phyloP scores from a whole-genome alignment of 2,113 vertebrate genomes.

The Grammomys surdaster region DNA sequence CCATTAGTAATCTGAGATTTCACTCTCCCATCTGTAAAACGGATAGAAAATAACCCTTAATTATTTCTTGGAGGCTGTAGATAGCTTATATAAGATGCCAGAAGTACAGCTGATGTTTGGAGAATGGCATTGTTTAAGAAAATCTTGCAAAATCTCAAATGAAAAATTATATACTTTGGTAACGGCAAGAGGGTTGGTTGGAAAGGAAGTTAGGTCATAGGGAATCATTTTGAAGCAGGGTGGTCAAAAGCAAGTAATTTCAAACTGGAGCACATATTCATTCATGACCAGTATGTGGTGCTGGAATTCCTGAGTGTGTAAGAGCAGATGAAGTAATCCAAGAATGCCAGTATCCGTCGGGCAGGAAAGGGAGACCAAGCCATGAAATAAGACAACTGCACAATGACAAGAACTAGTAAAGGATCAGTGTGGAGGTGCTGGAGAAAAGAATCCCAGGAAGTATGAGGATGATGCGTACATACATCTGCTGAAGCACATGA shows the following conservation, averaged over 20 bases:
- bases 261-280: not conserved
- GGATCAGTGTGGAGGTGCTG: not conserved
- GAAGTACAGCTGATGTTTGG: not conserved
- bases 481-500: not conserved
- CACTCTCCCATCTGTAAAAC: slow-evolving; percentile 13
- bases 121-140: not conserved
- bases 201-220: not conserved
- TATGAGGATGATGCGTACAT: not conserved
- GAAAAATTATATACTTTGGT: not conserved
- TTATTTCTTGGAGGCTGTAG: slow-evolving; percentile 21
- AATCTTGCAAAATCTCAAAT: not conserved
- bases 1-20: slow-evolving; percentile 16
- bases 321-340: not conserved
- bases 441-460: not conserved
- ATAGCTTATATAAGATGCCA: not conserved
- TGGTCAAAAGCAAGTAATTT: not conserved
- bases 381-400: not conserved
- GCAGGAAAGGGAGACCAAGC: not conserved
- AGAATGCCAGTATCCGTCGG: not conserved
- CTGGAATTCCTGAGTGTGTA: not conserved
- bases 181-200: not conserved
- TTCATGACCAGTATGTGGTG: not conserved
- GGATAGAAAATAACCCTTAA: not conserved
- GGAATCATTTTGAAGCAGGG: not conserved
- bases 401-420: not conserved